Evolutionary conservation across 2,113 vertebrate species (phyloP).

Genomic region (Suricata suricatta): DNA sequence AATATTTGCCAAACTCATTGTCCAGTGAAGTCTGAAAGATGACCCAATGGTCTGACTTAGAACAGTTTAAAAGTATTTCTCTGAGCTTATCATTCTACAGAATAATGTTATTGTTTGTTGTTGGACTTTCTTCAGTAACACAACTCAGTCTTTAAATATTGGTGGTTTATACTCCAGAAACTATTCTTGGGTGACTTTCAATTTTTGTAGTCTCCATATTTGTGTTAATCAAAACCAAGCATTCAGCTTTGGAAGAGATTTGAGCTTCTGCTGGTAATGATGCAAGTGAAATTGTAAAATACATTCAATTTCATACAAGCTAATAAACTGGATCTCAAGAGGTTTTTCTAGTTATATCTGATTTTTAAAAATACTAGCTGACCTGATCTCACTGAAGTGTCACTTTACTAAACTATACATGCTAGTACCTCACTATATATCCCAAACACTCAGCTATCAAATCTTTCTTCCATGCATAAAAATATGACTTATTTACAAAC

Average conservation of each 20-base stretch:
- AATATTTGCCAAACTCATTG: constrained; percentile 61
- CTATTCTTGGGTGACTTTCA: constrained; percentile 46
- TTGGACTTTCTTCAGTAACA: constrained; percentile 39
- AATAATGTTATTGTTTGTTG: constrained; percentile 52
- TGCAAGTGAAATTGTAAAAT: constrained; percentile 26
- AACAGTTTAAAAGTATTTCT: constrained; percentile 38
- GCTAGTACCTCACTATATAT: background rate
- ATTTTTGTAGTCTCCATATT: background rate
- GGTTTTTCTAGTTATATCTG: background rate
- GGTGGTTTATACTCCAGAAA: constrained; percentile 28
- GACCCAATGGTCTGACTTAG: constrained; percentile 37
- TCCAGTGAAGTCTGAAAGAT: constrained; percentile 53
- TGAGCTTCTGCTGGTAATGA: background rate
- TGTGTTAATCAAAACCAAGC: background rate
- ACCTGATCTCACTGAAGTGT: background rate
- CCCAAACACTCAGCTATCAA: background rate
- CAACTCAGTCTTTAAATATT: background rate
- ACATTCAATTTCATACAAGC: background rate
- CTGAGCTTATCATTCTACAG: constrained; percentile 35
- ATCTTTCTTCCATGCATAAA: background rate
- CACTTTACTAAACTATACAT: background rate
- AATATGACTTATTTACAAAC: background rate
- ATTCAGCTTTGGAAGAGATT: background rate
- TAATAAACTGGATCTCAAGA: background rate
- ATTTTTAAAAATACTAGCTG: constrained; percentile 23